These are phyloP conservation scores for Enhydra lutris DNA, from an alignment of 2,113 vertebrate genomes.

Conservation along the genomic window DNA sequence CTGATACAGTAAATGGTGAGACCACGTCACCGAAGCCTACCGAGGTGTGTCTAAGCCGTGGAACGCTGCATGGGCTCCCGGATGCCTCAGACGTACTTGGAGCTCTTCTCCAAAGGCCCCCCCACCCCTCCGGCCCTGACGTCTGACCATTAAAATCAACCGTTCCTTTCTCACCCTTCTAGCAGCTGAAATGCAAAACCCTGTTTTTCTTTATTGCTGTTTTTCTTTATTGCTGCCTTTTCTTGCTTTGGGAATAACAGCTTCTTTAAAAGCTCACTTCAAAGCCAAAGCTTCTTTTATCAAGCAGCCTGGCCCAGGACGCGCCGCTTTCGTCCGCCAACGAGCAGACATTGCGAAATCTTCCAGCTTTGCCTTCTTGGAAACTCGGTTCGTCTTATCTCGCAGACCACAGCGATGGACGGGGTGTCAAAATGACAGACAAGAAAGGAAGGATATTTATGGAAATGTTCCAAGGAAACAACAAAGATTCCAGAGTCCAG, in stretches of 20 bases:
- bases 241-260: background rate
- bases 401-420: rapidly evolving
- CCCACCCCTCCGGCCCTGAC: no score
- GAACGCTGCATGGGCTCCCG: background rate
- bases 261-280: background rate
- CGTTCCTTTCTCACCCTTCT: background rate
- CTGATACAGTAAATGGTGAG: background rate
- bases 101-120: background rate
- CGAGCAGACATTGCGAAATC: background rate
- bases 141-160: background rate
- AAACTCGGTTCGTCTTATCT: background rate
- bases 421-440: background rate
- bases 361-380: background rate
- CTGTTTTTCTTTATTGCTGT: background rate
- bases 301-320: background rate
- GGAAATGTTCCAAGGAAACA: background rate
- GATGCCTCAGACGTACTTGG: background rate
- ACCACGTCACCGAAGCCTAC: rapidly evolving
- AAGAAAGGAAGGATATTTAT: background rate
- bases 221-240: background rate
- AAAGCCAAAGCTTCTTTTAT: background rate
- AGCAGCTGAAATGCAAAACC: background rate
- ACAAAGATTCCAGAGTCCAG: background rate
- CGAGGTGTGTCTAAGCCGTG: background rate
- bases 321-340: background rate